Conservation (phyloP, 2,797 vertebrate genomes). For the Pangasius djambal region DNA sequence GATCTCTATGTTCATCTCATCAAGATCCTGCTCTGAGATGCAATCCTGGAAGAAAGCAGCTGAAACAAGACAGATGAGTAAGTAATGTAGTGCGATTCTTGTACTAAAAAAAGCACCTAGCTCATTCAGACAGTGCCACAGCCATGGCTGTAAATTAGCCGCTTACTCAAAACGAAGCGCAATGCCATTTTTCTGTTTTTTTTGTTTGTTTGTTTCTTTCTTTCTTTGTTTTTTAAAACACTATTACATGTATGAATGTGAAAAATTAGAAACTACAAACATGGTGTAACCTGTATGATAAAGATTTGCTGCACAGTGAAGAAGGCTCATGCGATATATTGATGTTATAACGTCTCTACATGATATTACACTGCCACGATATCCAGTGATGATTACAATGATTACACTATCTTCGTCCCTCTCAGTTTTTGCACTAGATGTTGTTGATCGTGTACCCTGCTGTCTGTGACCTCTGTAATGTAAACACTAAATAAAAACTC, state of each 20-base stretch:
- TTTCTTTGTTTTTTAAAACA: no score
- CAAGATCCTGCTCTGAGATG: conserved; percentile 98
- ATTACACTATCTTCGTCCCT: no score
- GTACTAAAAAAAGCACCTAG: no score
- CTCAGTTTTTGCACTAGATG: no score
- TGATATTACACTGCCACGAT: neutral
- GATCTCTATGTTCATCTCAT: conserved; percentile 99
- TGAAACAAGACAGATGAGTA: conserved; percentile 66
- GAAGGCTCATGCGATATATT: neutral
- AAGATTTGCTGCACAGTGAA: no score
- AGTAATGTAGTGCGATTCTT: neutral
- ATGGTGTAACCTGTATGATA: neutral
- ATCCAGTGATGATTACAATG: neutral
- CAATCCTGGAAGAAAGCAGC: conserved; percentile 99
- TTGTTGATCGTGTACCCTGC: neutral
- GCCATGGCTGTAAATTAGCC: neutral
- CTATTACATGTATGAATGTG: neutral
- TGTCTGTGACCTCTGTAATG: neutral
- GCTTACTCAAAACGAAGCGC: neutral
- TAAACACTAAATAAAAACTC: no score
- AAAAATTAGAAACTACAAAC: neutral
- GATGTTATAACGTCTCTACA: no score
- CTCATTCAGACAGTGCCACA: neutral
- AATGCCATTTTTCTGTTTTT: neutral
- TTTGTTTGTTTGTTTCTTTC: no score